A percentile compares a stretch with the other conserved stretches of the same genome.
Evolutionary conservation across 64 coral and sea anemone species (phyloP).

Genomic region (Dendronephthya gigantea): DNA sequence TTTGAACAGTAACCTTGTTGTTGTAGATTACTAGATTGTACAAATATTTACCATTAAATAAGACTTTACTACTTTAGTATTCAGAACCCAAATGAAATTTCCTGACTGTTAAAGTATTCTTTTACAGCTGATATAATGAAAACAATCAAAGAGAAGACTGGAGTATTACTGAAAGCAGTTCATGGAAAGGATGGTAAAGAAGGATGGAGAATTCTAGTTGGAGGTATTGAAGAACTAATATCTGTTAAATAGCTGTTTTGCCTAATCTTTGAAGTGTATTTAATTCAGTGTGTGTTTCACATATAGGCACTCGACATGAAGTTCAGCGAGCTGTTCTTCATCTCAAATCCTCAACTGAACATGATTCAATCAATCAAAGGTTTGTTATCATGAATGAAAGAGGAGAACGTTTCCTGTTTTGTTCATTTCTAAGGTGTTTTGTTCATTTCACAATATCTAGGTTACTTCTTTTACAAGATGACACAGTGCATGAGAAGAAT

Average conservation of each 20-base stretch:
- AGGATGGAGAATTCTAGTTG: background rate
- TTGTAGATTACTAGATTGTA: no score
- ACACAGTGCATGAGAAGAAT: background rate
- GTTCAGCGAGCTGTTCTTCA: background rate
- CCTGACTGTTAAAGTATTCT: background rate
- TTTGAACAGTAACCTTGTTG: no score
- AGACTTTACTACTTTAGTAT: no score
- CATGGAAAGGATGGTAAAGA: background rate
- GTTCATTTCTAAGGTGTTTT: background rate
- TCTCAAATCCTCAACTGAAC: background rate
- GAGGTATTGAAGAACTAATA: background rate
- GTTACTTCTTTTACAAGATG: slow-evolving; percentile 10
- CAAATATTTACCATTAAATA: no score
- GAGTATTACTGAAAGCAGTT: background rate
- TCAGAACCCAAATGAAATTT: background rate
- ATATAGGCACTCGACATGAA: background rate
- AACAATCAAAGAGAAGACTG: background rate
- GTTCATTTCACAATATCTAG: background rate
- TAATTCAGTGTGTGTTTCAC: background rate
- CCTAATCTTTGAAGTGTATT: no score
- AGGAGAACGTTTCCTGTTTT: background rate
- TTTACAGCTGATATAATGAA: background rate
- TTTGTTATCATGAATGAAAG: background rate
- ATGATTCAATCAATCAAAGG: background rate
- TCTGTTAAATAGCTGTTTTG: background rate